Evolutionary conservation across 1,140 invertebrate species (phyloP).

Genomic region (Nomia melanderi): DNA sequence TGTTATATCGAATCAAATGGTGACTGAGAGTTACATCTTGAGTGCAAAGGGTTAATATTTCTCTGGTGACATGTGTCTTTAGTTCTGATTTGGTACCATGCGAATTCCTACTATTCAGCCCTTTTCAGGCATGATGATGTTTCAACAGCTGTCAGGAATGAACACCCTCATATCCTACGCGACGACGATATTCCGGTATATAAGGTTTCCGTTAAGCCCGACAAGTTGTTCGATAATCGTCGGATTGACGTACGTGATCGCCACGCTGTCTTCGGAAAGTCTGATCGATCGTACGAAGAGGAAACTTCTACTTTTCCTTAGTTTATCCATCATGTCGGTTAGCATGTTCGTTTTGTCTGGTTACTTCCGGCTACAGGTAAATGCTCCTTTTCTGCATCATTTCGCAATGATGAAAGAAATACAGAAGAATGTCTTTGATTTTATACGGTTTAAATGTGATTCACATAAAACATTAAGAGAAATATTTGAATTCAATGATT

Average conservation of each 20-base stretch:
- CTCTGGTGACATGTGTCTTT: too few species aligned
- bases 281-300: conserved; percentile 80
- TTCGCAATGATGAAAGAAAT: background rate
- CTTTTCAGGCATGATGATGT: conserved; percentile 84
- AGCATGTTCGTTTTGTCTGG: conserved; percentile 72
- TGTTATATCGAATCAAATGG: too few species aligned
- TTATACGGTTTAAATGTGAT: too few species aligned
- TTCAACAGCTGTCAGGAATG: conserved; percentile 85
- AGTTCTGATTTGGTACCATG: background rate
- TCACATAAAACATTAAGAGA: too few species aligned
- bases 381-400: background rate
- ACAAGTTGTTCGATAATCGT: conserved; percentile 77
- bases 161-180: conserved; percentile 86
- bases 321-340: conserved; percentile 77
- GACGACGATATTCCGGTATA: conserved; percentile 76
- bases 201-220: conserved; percentile 73
- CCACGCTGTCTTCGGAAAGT: conserved; percentile 77
- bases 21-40: too few species aligned
- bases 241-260: conserved; percentile 79
- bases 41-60: too few species aligned
- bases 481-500: too few species aligned
- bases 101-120: background rate
- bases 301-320: conserved; percentile 82
- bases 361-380: conserved; percentile 75
- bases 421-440: too few species aligned